Evolutionary conservation across 1,140 invertebrate genomes (phyloP).

Genomic region (Rhynchophorus ferrugineus): DNA sequence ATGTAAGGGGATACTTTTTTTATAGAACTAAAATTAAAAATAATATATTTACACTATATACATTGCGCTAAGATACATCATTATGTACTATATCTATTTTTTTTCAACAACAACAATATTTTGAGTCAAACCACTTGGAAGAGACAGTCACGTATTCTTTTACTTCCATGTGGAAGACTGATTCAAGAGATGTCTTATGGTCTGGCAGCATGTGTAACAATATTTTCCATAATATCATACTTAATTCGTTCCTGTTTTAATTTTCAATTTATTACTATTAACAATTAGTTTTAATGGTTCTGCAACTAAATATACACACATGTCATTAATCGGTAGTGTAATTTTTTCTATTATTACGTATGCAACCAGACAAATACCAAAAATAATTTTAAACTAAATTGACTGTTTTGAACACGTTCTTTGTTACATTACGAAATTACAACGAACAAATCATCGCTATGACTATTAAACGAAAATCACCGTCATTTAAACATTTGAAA

Average conservation of each 20-base stretch:
- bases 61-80: slow-evolving; percentile 7
- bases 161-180: slow-evolving; percentile 7
- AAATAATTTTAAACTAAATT: slow-evolving; percentile 1
- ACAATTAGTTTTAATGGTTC: too few species aligned
- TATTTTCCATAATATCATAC: too few species aligned
- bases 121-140: slow-evolving; percentile 6
- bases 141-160: not conserved
- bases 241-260: too few species aligned
- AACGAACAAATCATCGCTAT: not conserved
- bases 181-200: slow-evolving; percentile 9
- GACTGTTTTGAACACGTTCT: slow-evolving; percentile 7
- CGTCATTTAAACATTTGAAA: too few species aligned
- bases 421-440: not conserved
- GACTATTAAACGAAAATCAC: too few species aligned
- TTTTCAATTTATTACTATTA: too few species aligned
- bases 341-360: too few species aligned
- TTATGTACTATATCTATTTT: slow-evolving; percentile 3
- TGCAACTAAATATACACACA: too few species aligned
- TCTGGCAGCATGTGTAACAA: slow-evolving; percentile 2
- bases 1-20: too few species aligned
- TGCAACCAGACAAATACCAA: slow-evolving; percentile 1
- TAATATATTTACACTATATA: slow-evolving; percentile 7
- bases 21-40: not conserved
- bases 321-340: too few species aligned
- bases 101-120: not conserved